Base-by-base conservation (phyloP, 2,113 vertebrate species). In the Anseranas semipalmata region DNA sequence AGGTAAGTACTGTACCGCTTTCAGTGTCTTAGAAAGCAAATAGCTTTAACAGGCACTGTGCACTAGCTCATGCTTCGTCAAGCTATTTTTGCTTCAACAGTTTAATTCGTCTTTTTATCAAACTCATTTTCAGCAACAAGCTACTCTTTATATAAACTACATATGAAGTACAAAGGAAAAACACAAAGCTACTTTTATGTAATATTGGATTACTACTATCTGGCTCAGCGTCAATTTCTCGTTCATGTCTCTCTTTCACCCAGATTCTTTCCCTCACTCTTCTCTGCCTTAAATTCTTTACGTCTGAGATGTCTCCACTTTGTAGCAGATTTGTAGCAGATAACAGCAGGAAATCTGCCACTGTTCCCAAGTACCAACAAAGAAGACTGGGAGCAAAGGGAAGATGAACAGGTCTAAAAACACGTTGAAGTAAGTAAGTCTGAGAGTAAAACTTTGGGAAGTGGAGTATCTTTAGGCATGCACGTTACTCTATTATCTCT, bases 391-490 rank as follows among this genome's bases (percentile, higher is more conserved):
- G 2, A 46, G 65, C 56, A 86, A 70, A 77, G 39, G 56, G 43
- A 91, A 71, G 21, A 43, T 10, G 15, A 88, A 71, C 18, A 30
- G 30, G 9, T 53, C 65, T 72, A 48, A 68, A 81, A 81, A 75
- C 27, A 32, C 1, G 4, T 3, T 22, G 27, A 87, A 35, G 10
- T 8, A 1, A 35, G 25, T 9, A 50, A 67, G 12, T 27, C 2
- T 12, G 4, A 78, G 14, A 48, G 19, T 2, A 33, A 32, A 19
- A 32, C 0, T 2, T 3, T 25, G 35, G 3, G 5, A 94, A 67
- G 30, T 15, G 17, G 35, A 77, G 28, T 56, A 83, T 46, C 81
- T 56, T 72, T 24, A 87, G 25, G 25, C 30, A 35, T 19, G 28
- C 46, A 27, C 68, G 15, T 65, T 59, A 46, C 2, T 48, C 9